Conservation (phyloP, 2,888 invertebrate species). For the Cephus nigrinus region DNA sequence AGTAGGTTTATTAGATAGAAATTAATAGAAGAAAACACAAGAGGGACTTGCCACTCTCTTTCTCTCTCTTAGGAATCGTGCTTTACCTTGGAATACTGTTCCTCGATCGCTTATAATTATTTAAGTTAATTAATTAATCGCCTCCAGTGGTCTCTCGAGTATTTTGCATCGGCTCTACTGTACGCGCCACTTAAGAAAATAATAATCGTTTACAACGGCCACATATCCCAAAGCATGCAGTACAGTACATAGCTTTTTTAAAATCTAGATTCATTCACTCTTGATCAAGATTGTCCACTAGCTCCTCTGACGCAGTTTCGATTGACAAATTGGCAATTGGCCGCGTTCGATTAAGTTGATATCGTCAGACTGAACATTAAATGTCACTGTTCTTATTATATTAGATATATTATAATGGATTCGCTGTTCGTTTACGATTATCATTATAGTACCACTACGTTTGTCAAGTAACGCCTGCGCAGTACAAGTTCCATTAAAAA, state of each 20-base stretch:
- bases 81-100: background rate
- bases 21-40: background rate
- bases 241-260: background rate
- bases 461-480: background rate
- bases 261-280: background rate
- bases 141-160: background rate
- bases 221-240: background rate
- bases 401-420: background rate
- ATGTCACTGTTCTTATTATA: background rate
- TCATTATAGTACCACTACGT: background rate
- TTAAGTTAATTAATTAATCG: background rate
- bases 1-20: background rate
- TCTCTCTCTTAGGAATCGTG: background rate
- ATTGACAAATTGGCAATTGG: too few species aligned
- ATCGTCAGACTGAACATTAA: background rate
- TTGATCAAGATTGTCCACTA: background rate
- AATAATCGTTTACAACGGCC: background rate
- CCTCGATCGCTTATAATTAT: background rate
- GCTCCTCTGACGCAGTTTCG: background rate
- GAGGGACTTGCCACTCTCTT: background rate
- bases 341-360: background rate
- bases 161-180: background rate
- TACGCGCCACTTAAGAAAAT: background rate
- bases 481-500: background rate
- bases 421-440: background rate